Evolutionary conservation across 2,113 vertebrate species (phyloP), one percentile per base, ranked within the genome.

Genomic region (Holacanthus passer): DNA sequence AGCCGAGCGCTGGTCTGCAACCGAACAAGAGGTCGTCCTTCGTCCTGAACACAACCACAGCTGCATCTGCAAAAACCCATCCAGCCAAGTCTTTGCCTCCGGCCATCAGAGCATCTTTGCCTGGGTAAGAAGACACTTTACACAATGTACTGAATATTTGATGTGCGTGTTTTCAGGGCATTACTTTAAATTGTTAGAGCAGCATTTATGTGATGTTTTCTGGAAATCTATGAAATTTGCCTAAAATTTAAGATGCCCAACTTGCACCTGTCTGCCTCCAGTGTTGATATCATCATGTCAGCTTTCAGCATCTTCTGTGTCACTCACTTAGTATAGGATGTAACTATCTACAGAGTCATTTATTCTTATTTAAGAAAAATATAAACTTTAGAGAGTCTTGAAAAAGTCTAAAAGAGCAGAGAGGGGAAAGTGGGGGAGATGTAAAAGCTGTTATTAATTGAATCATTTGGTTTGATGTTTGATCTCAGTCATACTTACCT

Each of bases 91-190:
- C 41, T 82, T 53, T n/a, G 16, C 62, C 59, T 80, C 65, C 13
- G 63, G 52, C 37, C 60, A 24, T 48, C 75, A 52, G 67, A 88
- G 87, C 88, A 85, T 88, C 91, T 59, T 47, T 50, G 0, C 68
- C 45, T 58, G 7, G 90, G 90, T 91, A 88, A 91, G 88, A 89
- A 73, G 48, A 76, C 39, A 0, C 12, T 11, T 39, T 35, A 48
- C 55, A 37, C 35, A 50, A 29, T 14, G 19, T 47, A 27, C 22
- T 65, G 0, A 39, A 41, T 31, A 24, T 65, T n/a, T 64, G 3
- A 70, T 53, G 1, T 56, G 29, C 48, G 12, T 45, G 0, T 4
- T 17, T 35, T 67, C 45, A 52, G 5, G 8, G 35, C 12, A 32
- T 16, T 14, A 45, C 9, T 56, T 41, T 70, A 20, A 12, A 52